These are phyloP conservation scores for Lycorma delicatula DNA, from an alignment of 1,140 invertebrate genomes.

Conservation along the genomic window DNA sequence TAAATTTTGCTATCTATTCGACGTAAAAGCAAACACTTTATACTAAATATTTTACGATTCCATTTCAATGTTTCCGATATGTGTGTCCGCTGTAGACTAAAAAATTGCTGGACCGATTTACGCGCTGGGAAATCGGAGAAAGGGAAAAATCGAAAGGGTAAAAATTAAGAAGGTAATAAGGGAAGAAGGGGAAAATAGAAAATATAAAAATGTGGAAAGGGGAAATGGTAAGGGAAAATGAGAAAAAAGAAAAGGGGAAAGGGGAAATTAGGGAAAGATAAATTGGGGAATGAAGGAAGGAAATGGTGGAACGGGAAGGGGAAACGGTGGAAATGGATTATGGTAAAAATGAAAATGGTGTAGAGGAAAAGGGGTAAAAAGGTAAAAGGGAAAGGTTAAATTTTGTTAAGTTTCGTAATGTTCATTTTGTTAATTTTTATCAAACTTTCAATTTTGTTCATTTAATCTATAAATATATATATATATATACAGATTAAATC, in stretches of 20 bases:
- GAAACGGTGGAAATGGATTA: neutral
- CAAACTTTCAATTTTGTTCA: no score
- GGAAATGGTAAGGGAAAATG: neutral
- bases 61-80: no score
- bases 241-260: slow-evolving; percentile 1
- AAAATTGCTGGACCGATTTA: no score
- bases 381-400: no score
- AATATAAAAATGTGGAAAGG: neutral
- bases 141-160: neutral
- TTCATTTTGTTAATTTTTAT: no score
- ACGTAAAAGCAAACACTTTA: no score
- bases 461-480: no score
- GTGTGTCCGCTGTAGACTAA: no score
- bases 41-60: no score
- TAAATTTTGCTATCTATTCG: no score
- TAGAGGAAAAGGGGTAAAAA: neutral
- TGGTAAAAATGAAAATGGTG: neutral
- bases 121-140: neutral
- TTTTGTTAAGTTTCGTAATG: no score
- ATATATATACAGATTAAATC: no score
- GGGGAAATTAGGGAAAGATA: neutral
- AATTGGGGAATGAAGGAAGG: neutral
- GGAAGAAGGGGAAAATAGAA: slow-evolving; percentile 2
- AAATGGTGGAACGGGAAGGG: neutral
- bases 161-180: neutral